A percentile compares a stretch with the other conserved stretches of the same genome.
Evolutionary conservation across 2,797 vertebrate genomes (phyloP).

Genomic region (Tolypeutes matacus): DNA sequence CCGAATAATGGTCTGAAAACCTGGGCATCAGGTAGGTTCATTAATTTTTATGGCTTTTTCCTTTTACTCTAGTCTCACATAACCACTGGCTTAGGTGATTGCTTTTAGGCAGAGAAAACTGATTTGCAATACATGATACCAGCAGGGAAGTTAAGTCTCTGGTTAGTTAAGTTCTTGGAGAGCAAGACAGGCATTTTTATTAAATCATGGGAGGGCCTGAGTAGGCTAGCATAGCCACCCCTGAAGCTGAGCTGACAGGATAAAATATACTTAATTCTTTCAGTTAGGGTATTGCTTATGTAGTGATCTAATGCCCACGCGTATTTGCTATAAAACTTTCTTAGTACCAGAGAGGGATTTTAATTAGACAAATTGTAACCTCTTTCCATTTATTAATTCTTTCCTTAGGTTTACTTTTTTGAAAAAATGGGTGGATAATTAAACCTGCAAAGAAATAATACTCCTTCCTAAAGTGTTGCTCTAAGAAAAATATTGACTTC

Average conservation of each 20-base stretch:
- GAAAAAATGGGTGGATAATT: constrained; percentile 50
- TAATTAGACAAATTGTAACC: constrained; percentile 71
- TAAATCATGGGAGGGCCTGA: constrained; percentile 39
- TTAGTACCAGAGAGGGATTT: constrained; percentile 65
- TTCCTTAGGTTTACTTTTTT: constrained; percentile 58
- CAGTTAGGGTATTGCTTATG: constrained; percentile 47
- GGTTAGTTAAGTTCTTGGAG: constrained; percentile 70
- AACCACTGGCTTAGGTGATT: constrained; percentile 77
- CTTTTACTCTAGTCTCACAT: constrained; percentile 76
- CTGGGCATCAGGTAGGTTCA: constrained; percentile 63
- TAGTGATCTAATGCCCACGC: constrained; percentile 34
- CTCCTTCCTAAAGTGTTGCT: constrained; percentile 15
- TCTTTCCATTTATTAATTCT: constrained; percentile 73
- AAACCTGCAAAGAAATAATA: constrained; percentile 50
- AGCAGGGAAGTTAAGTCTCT: constrained; percentile 65
- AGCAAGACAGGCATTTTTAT: constrained; percentile 66
- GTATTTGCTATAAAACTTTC: constrained; percentile 62
- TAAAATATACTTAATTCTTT: constrained; percentile 68
- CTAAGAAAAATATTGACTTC: background rate
- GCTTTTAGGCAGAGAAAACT: constrained; percentile 78
- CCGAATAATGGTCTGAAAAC: constrained; percentile 67
- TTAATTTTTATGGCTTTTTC: constrained; percentile 79
- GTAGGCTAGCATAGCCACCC: background rate
- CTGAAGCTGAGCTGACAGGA: constrained; percentile 40
- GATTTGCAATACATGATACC: constrained; percentile 74